Base-by-base conservation (phyloP, 1,140 invertebrate species). In the Cyclina sinensis region DNA sequence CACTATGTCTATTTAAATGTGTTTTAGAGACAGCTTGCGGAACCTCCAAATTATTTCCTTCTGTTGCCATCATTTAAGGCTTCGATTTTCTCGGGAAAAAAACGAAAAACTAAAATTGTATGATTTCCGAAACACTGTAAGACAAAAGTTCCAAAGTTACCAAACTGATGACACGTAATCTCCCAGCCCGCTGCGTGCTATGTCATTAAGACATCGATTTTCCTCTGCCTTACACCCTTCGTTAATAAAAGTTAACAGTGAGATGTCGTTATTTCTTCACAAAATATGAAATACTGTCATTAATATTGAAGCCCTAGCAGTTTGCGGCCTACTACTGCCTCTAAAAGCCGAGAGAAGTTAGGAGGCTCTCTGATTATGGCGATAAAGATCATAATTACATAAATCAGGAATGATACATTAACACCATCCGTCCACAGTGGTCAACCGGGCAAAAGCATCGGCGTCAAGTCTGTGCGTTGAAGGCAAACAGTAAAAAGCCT, bases 251-350 rank as follows among this genome's bases (percentile, higher is more conserved):
- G 43, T 84, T 84, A 84, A 73, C 81, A 68, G 62, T 12, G 37
- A 84, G 37, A 84, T 54, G 81, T 73, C 81, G 73, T 84, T 84
- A 48, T 84, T 70, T 51, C 81, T 70, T 70, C 81, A 51, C 83
- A 59, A 86, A 86, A 57, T 86, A 86, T 74, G 83, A 86, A 86
- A 76, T 86, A 76, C 68, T 59, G 48, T 73, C 70, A 76, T 86
- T 74, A 86, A 76, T 86, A 70, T 74, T 76, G 83, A 86, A 86
- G 70, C 43, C 83, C 24, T 86, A 86, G 46, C 32, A 76, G 81
- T 54, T 46, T 59, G 57, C 51, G 30, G 68, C 48, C 37, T 74
- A 51, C 12, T 27, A 76, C 68, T 27, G 83, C 46, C 83, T 76
- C 59, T 81, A 62, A 62, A 81, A 81, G 79, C 79, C 59, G 46